These are phyloP conservation scores for Drosophila serrata DNA, from an alignment of 1,140 invertebrate species.

Conservation along the genomic window DNA sequence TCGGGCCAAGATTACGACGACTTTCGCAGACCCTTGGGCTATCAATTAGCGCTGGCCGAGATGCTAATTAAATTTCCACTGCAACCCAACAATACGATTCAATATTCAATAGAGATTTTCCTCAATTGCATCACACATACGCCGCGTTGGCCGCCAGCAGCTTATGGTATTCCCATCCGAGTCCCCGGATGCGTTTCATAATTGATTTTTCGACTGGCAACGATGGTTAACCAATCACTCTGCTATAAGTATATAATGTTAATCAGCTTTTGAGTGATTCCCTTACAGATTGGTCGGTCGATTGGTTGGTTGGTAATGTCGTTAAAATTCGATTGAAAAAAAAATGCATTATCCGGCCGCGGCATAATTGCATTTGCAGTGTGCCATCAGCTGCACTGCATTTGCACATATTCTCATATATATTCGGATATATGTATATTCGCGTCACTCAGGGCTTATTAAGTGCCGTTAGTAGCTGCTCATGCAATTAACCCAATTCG, in stretches of 20 bases:
- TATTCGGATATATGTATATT: constrained; percentile 23
- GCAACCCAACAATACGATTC: constrained; percentile 4
- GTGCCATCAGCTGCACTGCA: constrained; percentile 56
- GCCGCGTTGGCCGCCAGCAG: constrained; percentile 16
- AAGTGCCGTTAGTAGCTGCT: constrained; percentile 45
- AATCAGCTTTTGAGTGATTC: constrained; percentile 42
- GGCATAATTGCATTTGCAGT: constrained; percentile 61
- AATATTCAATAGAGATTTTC: constrained; percentile 17
- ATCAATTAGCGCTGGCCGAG: constrained; percentile 62
- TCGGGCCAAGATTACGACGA: constrained; percentile 40
- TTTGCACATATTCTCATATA: background rate
- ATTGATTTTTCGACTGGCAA: constrained; percentile 35
- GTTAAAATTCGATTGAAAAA: constrained; percentile 42
- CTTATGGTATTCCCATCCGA: constrained; percentile 15
- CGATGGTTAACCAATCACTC: constrained; percentile 23
- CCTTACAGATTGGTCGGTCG: constrained; percentile 14
- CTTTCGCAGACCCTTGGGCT: constrained; percentile 27
- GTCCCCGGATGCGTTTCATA: constrained; percentile 11
- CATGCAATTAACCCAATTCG: constrained; percentile 70
- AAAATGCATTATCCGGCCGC: constrained; percentile 33
- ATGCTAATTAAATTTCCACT: constrained; percentile 59
- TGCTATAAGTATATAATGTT: constrained; percentile 37
- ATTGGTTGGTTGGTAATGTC: constrained; percentile 16
- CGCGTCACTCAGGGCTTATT: constrained; percentile 44
- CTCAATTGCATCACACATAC: constrained; percentile 40